A percentile compares a stretch with the other conserved stretches of the same genome.
These are phyloP conservation scores for Meloe dianella DNA, from an alignment of 2,888 invertebrate genomes.

Conservation along the genomic window DNA sequence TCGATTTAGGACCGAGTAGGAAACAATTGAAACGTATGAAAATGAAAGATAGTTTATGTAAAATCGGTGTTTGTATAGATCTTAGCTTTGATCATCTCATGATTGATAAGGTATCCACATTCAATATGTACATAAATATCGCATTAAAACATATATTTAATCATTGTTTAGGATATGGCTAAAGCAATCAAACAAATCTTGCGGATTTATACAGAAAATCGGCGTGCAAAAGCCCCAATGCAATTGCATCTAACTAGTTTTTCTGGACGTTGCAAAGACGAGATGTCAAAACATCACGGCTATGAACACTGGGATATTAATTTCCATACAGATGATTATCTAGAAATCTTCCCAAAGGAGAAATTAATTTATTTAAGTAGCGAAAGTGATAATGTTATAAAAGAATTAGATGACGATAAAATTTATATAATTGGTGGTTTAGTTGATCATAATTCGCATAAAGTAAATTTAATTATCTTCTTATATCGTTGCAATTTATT, in stretches of 20 bases:
- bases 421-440: conserved; percentile 96
- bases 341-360: conserved; percentile 75
- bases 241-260: conserved; percentile 86
- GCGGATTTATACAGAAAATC: conserved; percentile 88
- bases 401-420: conserved; percentile 74
- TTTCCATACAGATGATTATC: conserved; percentile 72
- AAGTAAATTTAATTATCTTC: conserved; percentile 62
- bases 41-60: conserved; percentile 72
- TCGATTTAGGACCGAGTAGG: conserved; percentile 77
- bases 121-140: too few species aligned
- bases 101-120: conserved; percentile 65
- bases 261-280: conserved; percentile 72
- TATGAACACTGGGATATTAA: conserved; percentile 92
- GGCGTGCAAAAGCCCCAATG: conserved; percentile 79
- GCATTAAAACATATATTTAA: too few species aligned
- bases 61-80: conserved; percentile 80
- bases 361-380: conserved; percentile 90
- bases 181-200: conserved; percentile 91
- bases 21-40: conserved; percentile 79
- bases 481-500: conserved; percentile 22
- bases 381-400: conserved; percentile 89
- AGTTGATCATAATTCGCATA: conserved; percentile 96
- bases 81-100: conserved; percentile 91
- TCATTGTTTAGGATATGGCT: conserved; percentile 69
- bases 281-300: conserved; percentile 83